phyloP scores from a whole-genome alignment of 2,797 vertebrate genomes.

The Malurus leucopterus region DNA sequence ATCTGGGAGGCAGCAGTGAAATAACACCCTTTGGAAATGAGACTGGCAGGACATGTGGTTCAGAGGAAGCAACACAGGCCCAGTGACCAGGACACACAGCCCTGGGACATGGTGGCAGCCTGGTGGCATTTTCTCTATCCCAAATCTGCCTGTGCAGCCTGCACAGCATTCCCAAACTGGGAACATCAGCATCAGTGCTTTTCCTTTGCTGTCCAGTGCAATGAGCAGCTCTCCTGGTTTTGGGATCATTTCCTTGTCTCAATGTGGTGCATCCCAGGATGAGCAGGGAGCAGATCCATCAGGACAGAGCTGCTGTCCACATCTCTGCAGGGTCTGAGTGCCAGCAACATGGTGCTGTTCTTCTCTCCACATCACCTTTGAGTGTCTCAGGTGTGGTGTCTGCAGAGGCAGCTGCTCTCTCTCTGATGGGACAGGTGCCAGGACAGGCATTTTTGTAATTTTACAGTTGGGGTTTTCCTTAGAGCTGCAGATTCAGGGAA shows the following conservation, averaged over 20 bases:
- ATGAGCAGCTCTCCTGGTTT: not conserved
- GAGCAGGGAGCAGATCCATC: accelerated
- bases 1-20: conserved; percentile 75
- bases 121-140: not conserved
- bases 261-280: accelerated
- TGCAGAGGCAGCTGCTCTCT: not conserved
- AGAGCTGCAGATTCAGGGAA: not conserved
- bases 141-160: not conserved
- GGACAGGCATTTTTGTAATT: not conserved
- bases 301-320: not conserved
- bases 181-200: not conserved
- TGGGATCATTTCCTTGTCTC: not conserved
- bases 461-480: not conserved
- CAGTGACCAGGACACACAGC: not conserved
- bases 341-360: accelerated
- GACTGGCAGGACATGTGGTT: conserved; percentile 6
- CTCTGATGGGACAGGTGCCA: not conserved
- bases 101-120: accelerated
- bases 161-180: accelerated
- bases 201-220: accelerated
- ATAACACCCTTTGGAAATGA: conserved; percentile 71
- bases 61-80: not conserved
- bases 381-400: not conserved
- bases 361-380: not conserved
- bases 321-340: not conserved